Conservation (phyloP, 64 coral and sea anemone genomes). For the Dendronephthya gigantea region DNA sequence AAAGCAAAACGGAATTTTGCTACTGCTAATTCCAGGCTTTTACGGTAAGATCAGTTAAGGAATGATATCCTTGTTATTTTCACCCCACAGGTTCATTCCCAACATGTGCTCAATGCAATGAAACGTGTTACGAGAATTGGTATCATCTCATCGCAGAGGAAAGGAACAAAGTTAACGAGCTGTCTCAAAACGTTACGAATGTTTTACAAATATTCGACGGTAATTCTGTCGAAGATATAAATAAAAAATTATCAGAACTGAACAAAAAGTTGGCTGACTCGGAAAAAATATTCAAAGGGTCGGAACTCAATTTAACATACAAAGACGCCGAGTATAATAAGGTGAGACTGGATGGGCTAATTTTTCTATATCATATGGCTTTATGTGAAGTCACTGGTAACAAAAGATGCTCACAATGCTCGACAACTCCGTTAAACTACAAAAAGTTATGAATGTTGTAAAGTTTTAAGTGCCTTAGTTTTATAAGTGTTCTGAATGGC, state of each 20-base stretch:
- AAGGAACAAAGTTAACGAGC: constrained; percentile 24
- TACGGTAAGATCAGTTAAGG: too few species aligned
- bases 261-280: constrained; percentile 50
- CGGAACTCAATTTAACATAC: constrained; percentile 37
- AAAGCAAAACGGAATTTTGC: too few species aligned
- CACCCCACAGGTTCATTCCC: constrained; percentile 33
- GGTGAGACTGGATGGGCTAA: too few species aligned
- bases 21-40: too few species aligned
- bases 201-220: constrained; percentile 60
- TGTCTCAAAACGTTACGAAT: constrained; percentile 55
- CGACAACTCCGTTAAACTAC: too few species aligned
- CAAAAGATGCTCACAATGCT: too few species aligned
- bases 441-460: too few species aligned
- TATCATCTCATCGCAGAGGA: constrained; percentile 49
- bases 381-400: too few species aligned
- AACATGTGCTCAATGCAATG: constrained; percentile 52
- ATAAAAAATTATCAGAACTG: constrained; percentile 44
- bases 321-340: constrained; percentile 50
- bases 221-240: constrained; percentile 56
- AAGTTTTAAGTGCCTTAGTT: too few species aligned
- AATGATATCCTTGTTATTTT: neutral
- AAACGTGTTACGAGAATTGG: constrained; percentile 80
- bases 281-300: constrained; percentile 49
- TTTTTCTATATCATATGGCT: too few species aligned
- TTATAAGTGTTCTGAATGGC: too few species aligned